phyloP scores from a whole-genome alignment of 2,888 invertebrate genomes.

The Oxyteleia sp. region DNA sequence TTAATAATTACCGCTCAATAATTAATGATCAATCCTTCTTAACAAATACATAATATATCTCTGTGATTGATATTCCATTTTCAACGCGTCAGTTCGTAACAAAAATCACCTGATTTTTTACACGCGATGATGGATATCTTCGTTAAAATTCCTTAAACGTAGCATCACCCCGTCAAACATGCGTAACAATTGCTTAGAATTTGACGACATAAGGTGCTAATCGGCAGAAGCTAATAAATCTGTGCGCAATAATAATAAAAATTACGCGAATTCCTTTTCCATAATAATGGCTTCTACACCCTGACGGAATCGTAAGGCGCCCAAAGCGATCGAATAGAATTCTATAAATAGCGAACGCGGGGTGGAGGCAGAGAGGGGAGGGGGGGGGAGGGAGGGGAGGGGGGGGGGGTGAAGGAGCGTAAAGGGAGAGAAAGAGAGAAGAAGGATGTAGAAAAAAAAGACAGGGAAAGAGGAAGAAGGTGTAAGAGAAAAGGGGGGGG shows the following conservation, averaged over 20 bases:
- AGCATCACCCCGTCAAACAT: neutral
- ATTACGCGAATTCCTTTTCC: conserved; percentile 82
- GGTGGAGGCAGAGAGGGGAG: conserved; percentile 9
- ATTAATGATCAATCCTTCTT: too few relatives aligned
- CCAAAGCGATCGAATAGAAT: conserved; percentile 84
- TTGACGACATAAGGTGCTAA: conserved; percentile 79
- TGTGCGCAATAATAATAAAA: conserved; percentile 84
- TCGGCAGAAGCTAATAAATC: conserved; percentile 85
- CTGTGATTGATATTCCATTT: too few relatives aligned
- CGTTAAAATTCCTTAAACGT: neutral
- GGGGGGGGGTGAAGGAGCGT: too few relatives aligned
- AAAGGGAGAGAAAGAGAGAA: too few relatives aligned
- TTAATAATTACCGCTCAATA: too few relatives aligned
- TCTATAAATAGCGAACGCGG: conserved; percentile 82
- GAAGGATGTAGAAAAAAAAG: too few relatives aligned
- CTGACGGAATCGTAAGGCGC: conserved; percentile 79
- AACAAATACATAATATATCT: too few relatives aligned
- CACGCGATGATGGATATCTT: too few relatives aligned
- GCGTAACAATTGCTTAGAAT: neutral
- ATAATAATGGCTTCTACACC: conserved; percentile 84
- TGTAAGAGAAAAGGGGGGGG: too few relatives aligned
- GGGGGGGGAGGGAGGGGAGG: conserved; percentile 17
- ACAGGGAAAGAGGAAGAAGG: too few relatives aligned
- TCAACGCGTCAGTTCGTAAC: too few relatives aligned
- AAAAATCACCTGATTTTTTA: too few relatives aligned